Evolutionary conservation across 1,140 invertebrate genomes (phyloP).

Genomic region (Penaeus japonicus): DNA sequence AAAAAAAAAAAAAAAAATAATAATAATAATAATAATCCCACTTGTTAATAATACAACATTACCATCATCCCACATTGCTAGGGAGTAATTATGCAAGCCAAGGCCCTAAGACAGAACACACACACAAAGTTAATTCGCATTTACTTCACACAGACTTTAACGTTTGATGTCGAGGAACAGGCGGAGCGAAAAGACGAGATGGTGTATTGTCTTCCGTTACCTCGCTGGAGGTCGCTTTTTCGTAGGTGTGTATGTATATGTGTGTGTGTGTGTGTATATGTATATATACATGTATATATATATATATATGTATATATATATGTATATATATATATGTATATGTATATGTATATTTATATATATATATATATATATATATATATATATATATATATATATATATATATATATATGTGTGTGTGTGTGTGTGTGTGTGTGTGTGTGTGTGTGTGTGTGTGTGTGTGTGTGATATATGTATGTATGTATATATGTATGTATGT

Average conservation of each 20-base stretch:
- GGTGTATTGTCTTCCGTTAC: no score
- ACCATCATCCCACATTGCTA: no score
- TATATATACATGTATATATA: neutral
- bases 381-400: neutral
- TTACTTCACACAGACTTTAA: no score
- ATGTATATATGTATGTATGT: neutral
- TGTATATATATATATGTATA: neutral
- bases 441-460: neutral
- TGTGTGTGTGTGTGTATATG: neutral
- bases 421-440: neutral
- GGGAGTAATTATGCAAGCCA: no score
- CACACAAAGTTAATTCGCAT: no score
- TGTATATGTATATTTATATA: neutral
- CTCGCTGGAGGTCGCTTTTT: neutral
- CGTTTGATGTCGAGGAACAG: no score
- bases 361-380: neutral
- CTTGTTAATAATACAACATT: no score
- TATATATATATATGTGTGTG: neutral
- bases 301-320: neutral
- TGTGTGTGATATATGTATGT: no score
- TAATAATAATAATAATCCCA: no score
- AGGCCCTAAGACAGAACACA: no score
- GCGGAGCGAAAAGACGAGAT: no score
- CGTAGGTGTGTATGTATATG: neutral
- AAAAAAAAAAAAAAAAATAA: no score